A percentile compares a stretch with the other conserved stretches of the same genome.
Conservation (phyloP, 2,113 vertebrate genomes). For the Ictalurus punctatus region DNA sequence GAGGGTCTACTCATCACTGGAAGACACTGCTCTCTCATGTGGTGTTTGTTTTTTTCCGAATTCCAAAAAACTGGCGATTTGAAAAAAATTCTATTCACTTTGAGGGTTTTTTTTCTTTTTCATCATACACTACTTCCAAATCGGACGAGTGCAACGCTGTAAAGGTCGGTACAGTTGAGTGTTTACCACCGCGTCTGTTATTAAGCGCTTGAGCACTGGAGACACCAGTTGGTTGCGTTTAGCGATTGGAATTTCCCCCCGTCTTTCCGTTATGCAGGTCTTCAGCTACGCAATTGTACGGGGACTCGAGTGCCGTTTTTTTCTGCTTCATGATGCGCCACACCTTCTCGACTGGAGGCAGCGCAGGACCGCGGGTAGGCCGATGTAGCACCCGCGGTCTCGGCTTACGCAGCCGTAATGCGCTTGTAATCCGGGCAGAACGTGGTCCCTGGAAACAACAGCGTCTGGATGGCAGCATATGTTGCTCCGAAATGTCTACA, state of each 20-base stretch:
- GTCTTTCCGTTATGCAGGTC: neutral
- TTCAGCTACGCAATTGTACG: neutral
- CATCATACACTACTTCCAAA: neutral
- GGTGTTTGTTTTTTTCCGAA: neutral
- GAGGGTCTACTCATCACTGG: neutral
- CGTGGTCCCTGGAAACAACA: neutral
- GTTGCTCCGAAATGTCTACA: neutral
- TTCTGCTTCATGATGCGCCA: neutral
- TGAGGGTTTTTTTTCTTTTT: neutral
- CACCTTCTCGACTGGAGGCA: neutral
- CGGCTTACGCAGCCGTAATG: too few species aligned
- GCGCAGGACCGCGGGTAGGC: neutral
- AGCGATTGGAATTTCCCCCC: neutral
- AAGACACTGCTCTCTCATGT: neutral
- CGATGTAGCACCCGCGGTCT: neutral
- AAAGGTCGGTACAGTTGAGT: neutral
- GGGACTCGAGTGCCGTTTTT: neutral
- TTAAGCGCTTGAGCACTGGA: neutral
- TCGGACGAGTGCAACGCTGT: neutral
- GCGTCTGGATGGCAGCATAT: neutral
- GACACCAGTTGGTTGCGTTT: neutral
- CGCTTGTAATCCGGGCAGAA: neutral
- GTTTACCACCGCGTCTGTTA: neutral
- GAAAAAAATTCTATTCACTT: neutral
- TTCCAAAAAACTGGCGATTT: neutral